phyloP scores from a whole-genome alignment of 2,888 invertebrate species.

The Eumerus sabulonum region DNA sequence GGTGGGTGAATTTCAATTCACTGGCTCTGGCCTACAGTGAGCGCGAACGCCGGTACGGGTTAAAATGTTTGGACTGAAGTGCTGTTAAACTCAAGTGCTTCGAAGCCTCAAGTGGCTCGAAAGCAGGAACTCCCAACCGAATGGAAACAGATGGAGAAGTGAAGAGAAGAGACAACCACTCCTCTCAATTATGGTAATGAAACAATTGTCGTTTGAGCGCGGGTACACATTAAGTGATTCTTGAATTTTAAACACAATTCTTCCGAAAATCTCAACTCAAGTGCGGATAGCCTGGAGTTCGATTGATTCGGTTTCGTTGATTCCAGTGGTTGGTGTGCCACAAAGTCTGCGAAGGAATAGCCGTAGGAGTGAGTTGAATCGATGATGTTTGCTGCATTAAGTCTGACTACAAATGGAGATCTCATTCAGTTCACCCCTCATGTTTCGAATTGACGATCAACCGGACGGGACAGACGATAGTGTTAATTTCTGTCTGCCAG shows the following conservation, averaged over 20 bases:
- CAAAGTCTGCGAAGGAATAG: no score
- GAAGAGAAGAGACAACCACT: slow-evolving; percentile 63
- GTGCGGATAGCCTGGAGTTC: slow-evolving; percentile 23
- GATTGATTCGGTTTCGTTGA: no score
- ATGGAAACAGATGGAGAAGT: slow-evolving; percentile 58
- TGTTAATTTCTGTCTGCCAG: slow-evolving; percentile 65
- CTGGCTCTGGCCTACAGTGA: slow-evolving; percentile 6
- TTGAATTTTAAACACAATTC: slow-evolving; percentile 69
- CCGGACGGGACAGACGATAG: slow-evolving; percentile 57
- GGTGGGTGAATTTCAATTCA: slow-evolving; percentile 62
- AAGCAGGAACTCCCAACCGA: slow-evolving; percentile 29
- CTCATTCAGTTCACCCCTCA: slow-evolving; percentile 44
- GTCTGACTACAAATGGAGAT: slow-evolving; percentile 39
- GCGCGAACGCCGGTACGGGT: slow-evolving; percentile 35
- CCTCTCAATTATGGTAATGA: slow-evolving; percentile 72
- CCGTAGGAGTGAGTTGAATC: no score
- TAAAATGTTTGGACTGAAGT: slow-evolving; percentile 63
- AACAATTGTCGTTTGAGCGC: slow-evolving; percentile 70
- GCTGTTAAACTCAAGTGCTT: slow-evolving; percentile 59
- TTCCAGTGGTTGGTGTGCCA: no score
- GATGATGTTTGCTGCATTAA: no score
- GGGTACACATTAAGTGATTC: slow-evolving; percentile 70
- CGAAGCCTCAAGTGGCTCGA: slow-evolving; percentile 46
- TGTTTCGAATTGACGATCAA: slow-evolving; percentile 46
- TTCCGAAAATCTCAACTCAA: slow-evolving; percentile 43